Evolutionary conservation across 2,888 invertebrate species (phyloP), one percentile per base, ranked within the genome.

Genomic region (Exocentrus adspersus): DNA sequence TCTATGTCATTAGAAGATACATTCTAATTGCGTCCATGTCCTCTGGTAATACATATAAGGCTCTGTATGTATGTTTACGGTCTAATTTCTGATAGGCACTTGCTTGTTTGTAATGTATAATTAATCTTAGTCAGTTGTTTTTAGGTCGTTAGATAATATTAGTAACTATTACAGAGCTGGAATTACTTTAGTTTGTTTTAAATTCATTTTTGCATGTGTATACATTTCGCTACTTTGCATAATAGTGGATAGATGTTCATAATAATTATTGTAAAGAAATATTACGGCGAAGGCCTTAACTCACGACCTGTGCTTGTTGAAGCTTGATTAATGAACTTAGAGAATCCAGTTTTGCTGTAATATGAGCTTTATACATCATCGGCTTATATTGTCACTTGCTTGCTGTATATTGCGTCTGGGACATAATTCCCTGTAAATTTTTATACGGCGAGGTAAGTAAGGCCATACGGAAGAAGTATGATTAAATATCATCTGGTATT

Each of bases 301-400:
- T 67, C 68, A 64, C 68, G 68, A 69, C 73, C 66, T 70, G 62
- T 72, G 72, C 72, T 71, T 65, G 70, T 73, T 72, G 73, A 72
- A 73, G 70, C 72, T 71, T 74, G 75, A 75, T 75, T 73, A 75
- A 75, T 74, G 73, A 72, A 74, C 71, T 72, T 65, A 65, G 64
- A 70, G 72, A 72, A 73, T 75, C 73, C 73, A 72, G 75, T 75
- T 73, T 75, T 75, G 71, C 70, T 71, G 72, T 75, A 73, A 74
- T 75, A 71, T 73, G 72, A 75, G 75, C 73, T 75, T 73, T 73
- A 74, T 75, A 75, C 72, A 73, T 75, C 72, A 75, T 71, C 72
- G 67, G 73, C 73, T 75, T 75, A 75, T 70, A 65, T 68, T 72
- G 73, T 73, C 74, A 71, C 54, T 58, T 72, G 70, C 60, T 65